A percentile compares a stretch with the other conserved stretches of the same genome.
These are phyloP conservation scores for Neopelma chrysocephalum DNA, from an alignment of 2,797 vertebrate genomes.

Conservation along the genomic window DNA sequence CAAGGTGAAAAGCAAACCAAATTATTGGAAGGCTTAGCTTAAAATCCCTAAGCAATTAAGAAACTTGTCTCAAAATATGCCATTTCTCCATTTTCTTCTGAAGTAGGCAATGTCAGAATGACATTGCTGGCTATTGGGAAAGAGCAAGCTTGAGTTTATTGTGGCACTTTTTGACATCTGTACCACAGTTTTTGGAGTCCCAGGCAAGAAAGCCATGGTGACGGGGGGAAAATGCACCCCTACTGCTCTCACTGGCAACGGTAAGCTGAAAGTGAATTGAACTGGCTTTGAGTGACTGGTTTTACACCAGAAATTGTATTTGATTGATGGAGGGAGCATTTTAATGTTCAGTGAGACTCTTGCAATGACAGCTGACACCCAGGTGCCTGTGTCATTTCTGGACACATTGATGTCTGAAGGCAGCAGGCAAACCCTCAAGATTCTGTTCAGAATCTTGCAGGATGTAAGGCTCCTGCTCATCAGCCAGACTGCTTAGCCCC, in stretches of 20 bases:
- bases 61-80: background rate
- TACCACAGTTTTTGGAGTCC: background rate
- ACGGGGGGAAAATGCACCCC: background rate
- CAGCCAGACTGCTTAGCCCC: background rate
- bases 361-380: background rate
- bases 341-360: background rate
- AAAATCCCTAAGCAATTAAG: background rate
- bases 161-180: background rate
- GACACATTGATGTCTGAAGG: accelerated
- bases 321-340: background rate
- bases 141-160: background rate
- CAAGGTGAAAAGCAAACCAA: background rate
- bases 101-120: background rate
- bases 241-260: background rate
- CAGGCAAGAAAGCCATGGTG: background rate
- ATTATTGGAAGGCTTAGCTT: background rate
- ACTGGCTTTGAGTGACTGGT: background rate
- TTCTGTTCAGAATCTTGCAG: background rate
- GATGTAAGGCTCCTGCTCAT: accelerated
- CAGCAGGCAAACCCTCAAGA: background rate
- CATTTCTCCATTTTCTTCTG: background rate
- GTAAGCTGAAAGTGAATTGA: background rate
- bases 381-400: background rate
- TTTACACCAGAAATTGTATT: background rate
- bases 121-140: background rate